Evolutionary conservation across 2,113 vertebrate genomes (phyloP).

Genomic region (Stictonetta naevosa): DNA sequence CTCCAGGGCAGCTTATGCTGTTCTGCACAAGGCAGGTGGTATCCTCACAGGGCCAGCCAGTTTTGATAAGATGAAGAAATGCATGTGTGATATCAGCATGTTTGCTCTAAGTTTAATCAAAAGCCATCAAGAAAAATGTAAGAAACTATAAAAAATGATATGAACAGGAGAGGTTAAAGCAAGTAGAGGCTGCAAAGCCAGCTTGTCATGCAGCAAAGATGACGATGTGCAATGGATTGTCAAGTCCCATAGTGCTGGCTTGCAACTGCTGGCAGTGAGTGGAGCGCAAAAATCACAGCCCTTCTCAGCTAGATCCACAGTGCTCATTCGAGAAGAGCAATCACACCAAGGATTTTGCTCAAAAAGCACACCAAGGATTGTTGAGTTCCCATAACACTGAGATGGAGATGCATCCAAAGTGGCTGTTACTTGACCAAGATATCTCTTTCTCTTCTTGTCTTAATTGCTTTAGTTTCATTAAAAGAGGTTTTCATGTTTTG

Average conservation of each 20-base stretch:
- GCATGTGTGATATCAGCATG: rapidly evolving
- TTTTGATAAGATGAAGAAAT: rapidly evolving
- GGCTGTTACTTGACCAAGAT: background rate
- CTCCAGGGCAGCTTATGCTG: background rate
- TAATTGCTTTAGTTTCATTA: background rate
- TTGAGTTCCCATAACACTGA: background rate
- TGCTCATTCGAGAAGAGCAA: rapidly evolving
- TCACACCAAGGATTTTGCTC: rapidly evolving
- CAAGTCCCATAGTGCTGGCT: background rate
- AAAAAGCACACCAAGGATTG: rapidly evolving
- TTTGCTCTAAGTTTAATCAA: background rate
- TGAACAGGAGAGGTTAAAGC: background rate
- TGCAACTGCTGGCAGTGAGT: background rate
- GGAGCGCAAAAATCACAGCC: rapidly evolving
- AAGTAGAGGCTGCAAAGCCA: background rate
- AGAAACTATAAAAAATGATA: background rate
- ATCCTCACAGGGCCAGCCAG: background rate
- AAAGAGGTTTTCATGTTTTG: background rate
- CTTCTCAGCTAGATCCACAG: background rate
- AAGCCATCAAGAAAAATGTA: background rate
- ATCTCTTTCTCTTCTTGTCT: background rate
- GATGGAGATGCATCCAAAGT: background rate
- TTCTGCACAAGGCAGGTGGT: background rate
- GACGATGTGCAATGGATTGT: rapidly evolving
- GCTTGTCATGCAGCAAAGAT: background rate